phyloP scores from a whole-genome alignment of 2,113 vertebrate species.

The Xenopus borealis region DNA sequence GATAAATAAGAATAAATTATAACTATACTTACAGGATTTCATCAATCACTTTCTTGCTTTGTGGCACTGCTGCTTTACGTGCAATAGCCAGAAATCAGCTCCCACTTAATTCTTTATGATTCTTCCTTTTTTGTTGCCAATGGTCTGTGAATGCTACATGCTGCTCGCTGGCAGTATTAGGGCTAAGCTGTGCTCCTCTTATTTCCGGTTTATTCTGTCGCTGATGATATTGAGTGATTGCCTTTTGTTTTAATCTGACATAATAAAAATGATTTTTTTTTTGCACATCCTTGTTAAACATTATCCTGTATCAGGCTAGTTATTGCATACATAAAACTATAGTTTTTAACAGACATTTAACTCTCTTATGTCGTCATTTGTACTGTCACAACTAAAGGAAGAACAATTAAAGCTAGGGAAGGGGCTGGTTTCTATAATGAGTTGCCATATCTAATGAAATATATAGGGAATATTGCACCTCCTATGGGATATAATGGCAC shows the following conservation, averaged over 20 bases:
- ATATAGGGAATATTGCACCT: neutral
- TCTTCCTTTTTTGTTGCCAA: neutral
- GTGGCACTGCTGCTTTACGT: slow-evolving; percentile 8
- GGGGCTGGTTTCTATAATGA: neutral
- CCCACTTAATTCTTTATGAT: neutral
- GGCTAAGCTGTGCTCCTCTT: neutral
- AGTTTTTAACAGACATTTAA: slow-evolving; percentile 1
- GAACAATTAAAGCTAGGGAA: too few relatives aligned
- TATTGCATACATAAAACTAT: slow-evolving; percentile 1
- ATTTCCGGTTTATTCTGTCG: neutral
- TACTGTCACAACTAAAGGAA: neutral
- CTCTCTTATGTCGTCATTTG: neutral
- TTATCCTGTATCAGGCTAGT: neutral
- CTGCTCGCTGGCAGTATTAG: neutral
- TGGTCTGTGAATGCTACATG: neutral
- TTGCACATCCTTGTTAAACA: slow-evolving; percentile 12
- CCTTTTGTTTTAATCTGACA: neutral
- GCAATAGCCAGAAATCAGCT: neutral
- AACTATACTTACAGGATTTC: too few relatives aligned
- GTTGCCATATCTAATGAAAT: too few relatives aligned
- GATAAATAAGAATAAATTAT: neutral
- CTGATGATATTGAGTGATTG: neutral
- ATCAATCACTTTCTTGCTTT: neutral
- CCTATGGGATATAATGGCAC: too few relatives aligned
- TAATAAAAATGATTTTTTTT: slow-evolving; percentile 1